Conservation (phyloP, 2,113 vertebrate species). For the Turnix velox region DNA sequence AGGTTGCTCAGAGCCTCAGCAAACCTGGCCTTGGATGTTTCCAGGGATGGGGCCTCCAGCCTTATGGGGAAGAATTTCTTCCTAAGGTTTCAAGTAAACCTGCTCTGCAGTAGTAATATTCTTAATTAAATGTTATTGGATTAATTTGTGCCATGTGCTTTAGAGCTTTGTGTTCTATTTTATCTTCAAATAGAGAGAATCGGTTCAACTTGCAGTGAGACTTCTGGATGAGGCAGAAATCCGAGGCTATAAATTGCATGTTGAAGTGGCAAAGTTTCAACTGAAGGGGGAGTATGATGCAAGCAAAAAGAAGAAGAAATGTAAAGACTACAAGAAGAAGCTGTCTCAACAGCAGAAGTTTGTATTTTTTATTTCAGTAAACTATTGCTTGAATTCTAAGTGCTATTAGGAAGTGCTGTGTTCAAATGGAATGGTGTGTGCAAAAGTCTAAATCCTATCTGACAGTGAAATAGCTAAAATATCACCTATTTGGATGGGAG, state of each 20-base stretch:
- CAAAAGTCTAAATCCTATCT: background rate
- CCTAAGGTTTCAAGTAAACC: too few species aligned
- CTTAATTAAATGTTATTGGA: background rate
- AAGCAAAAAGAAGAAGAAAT: slow-evolving; percentile 94
- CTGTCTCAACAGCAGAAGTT: slow-evolving; percentile 92
- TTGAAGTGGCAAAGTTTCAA: slow-evolving; percentile 90
- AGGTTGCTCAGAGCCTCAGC: too few species aligned
- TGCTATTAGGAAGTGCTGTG: background rate
- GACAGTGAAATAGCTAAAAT: background rate
- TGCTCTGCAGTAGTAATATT: too few species aligned
- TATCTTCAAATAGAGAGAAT: slow-evolving; percentile 83
- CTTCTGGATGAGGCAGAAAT: slow-evolving; percentile 92
- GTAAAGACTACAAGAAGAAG: slow-evolving; percentile 92
- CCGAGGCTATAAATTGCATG: slow-evolving; percentile 89
- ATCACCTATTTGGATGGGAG: background rate
- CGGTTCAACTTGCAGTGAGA: slow-evolving; percentile 85
- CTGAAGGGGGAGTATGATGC: slow-evolving; percentile 93
- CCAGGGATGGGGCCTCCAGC: too few species aligned
- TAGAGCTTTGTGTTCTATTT: slow-evolving; percentile 28
- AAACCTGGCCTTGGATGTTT: too few species aligned
- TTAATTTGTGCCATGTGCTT: background rate
- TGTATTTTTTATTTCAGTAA: slow-evolving; percentile 37
- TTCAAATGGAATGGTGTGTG: background rate
- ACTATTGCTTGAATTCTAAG: background rate
- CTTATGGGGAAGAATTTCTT: too few species aligned